phyloP scores from a whole-genome alignment of 2,888 invertebrate genomes.

The Abscondita cerata region DNA sequence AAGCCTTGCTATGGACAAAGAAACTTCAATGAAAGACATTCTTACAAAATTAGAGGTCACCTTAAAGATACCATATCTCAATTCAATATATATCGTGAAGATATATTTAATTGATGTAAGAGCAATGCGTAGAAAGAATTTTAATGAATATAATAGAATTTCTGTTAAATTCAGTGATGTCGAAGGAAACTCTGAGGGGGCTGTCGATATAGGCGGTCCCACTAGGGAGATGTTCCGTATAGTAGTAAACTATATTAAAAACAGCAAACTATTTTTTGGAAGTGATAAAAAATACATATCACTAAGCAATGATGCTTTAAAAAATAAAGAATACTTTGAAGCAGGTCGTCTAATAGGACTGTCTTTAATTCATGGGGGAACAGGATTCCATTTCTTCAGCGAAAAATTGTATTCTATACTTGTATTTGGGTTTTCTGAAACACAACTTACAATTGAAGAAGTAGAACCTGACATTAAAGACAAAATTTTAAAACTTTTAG shows the following conservation, averaged over 20 bases:
- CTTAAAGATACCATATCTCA: too few species aligned
- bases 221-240: constrained; percentile 27
- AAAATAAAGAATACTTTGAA: background rate
- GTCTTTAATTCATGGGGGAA: constrained; percentile 35
- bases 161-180: constrained; percentile 12
- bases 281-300: background rate
- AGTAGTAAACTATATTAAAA: constrained; percentile 3
- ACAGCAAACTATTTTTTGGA: constrained; percentile 1
- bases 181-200: constrained; percentile 31
- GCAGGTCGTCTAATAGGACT: too few species aligned
- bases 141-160: constrained; percentile 6
- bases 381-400: constrained; percentile 35
- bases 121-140: constrained; percentile 4
- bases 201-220: constrained; percentile 39
- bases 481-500: too few species aligned
- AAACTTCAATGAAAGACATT: too few species aligned
- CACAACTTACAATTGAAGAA: too few species aligned
- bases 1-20: too few species aligned
- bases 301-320: constrained; percentile 8
- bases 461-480: background rate
- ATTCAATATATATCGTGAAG: too few species aligned
- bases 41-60: too few species aligned
- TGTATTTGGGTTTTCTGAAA: constrained; percentile 9
- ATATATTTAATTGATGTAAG: too few species aligned
- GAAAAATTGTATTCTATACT: constrained; percentile 27